Evolutionary conservation across 2,888 invertebrate species (phyloP).

Genomic region (Eupithecia subfuscata): DNA sequence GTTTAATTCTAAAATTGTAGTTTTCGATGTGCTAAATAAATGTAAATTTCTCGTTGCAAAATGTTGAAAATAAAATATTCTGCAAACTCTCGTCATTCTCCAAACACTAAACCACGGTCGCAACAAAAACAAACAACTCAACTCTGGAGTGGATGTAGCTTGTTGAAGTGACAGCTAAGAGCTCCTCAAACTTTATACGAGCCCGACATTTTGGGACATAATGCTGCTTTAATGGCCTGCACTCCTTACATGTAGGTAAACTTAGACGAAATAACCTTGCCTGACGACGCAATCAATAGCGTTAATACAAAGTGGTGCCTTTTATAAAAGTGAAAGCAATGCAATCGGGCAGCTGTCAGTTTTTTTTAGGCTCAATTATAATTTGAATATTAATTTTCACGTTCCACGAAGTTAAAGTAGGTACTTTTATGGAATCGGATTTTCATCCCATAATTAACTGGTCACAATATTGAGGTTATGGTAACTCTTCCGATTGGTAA

Average conservation of each 20-base stretch:
- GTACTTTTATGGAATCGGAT: background rate
- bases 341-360: background rate
- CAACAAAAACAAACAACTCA: background rate
- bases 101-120: background rate
- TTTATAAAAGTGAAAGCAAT: background rate
- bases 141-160: constrained; percentile 3
- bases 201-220: background rate
- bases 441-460: too few relatives aligned
- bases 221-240: background rate
- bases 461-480: too few relatives aligned
- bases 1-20: too few relatives aligned
- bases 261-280: background rate
- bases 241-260: background rate
- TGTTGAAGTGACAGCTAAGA: background rate
- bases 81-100: background rate
- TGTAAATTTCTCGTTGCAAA: too few relatives aligned
- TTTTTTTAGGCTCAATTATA: background rate
- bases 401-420: background rate
- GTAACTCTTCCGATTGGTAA: too few relatives aligned
- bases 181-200: constrained; percentile 1
- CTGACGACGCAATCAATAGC: background rate
- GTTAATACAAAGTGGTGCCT: background rate
- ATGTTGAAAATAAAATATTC: too few relatives aligned
- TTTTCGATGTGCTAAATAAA: too few relatives aligned
- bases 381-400: background rate